A percentile compares a stretch with the other conserved stretches of the same genome.
These are phyloP conservation scores for Trichosurus vulpecula DNA, from an alignment of 2,797 vertebrate species.

Conservation along the genomic window DNA sequence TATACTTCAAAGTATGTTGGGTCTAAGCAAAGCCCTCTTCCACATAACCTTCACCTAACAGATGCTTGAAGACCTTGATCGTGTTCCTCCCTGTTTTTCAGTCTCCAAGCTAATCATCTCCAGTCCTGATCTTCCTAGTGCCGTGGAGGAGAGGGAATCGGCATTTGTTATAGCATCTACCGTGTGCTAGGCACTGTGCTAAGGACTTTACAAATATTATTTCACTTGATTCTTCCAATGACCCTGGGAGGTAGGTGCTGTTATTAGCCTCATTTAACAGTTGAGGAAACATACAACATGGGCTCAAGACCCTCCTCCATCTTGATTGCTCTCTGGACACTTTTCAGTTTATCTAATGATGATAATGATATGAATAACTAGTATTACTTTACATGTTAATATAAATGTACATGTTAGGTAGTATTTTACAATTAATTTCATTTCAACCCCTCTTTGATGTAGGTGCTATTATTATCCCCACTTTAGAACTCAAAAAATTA, in stretches of 20 bases:
- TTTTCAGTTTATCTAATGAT: too few relatives aligned
- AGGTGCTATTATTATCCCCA: not conserved
- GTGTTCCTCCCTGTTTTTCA: not conserved
- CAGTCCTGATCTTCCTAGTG: not conserved
- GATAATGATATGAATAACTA: too few relatives aligned
- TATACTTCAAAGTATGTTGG: too few relatives aligned
- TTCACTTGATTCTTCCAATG: not conserved
- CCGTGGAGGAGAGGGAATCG: not conserved
- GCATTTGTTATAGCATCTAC: too few relatives aligned
- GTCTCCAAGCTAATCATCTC: not conserved
- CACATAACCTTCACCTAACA: not conserved
- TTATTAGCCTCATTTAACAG: not conserved
- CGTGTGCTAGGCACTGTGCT: too few relatives aligned
- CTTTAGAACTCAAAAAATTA: conserved; percentile 8
- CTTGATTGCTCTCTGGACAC: too few relatives aligned
- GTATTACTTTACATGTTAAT: too few relatives aligned
- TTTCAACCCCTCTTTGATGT: not conserved
- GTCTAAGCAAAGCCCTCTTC: not conserved
- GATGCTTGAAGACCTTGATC: not conserved
- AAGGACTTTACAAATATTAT: too few relatives aligned
- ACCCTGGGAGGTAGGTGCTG: too few relatives aligned
- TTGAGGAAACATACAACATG: not conserved
- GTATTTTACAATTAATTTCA: too few relatives aligned
- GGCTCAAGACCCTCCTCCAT: not conserved
- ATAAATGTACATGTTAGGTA: too few relatives aligned